Conservation (phyloP, 2,797 vertebrate species). For the Sebastes miniatus region DNA sequence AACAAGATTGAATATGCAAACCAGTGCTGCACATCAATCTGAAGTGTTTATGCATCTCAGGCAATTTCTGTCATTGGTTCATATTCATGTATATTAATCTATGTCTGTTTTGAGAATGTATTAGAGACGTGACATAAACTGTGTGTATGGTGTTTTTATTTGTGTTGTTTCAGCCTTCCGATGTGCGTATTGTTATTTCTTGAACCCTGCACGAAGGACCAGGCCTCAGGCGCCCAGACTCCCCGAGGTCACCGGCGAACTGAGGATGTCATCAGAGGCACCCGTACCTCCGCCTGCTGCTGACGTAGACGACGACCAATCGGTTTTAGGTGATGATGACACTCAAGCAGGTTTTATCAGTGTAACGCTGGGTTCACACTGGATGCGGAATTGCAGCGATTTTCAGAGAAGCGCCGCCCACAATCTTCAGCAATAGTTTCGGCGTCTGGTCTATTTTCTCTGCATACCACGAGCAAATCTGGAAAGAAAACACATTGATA, state of each 20-base stretch:
- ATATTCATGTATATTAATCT: constrained; percentile 80
- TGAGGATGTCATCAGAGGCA: constrained; percentile 67
- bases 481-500: too few relatives aligned
- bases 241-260: constrained; percentile 86
- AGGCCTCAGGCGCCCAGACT: constrained; percentile 93
- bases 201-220: constrained; percentile 98
- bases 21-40: constrained; percentile 72
- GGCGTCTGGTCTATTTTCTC: too few relatives aligned
- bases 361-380: neutral
- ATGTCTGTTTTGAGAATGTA: constrained; percentile 51
- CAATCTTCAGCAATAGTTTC: too few relatives aligned
- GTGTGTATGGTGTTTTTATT: constrained; percentile 41
- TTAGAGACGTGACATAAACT: constrained; percentile 42
- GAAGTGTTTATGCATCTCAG: constrained; percentile 74
- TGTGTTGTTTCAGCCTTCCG: constrained; percentile 88
- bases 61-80: constrained; percentile 72
- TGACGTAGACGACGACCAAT: constrained; percentile 60
- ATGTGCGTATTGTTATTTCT: constrained; percentile 98
- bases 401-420: too few relatives aligned
- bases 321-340: constrained; percentile 47
- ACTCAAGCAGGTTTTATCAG: neutral
- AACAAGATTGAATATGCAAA: constrained; percentile 81
- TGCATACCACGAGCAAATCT: too few relatives aligned
- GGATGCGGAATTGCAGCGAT: too few relatives aligned
- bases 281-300: constrained; percentile 51